Base-by-base conservation (phyloP, 53 echinoderm and acorn worm genomes). In the Arbacia lixula region DNA sequence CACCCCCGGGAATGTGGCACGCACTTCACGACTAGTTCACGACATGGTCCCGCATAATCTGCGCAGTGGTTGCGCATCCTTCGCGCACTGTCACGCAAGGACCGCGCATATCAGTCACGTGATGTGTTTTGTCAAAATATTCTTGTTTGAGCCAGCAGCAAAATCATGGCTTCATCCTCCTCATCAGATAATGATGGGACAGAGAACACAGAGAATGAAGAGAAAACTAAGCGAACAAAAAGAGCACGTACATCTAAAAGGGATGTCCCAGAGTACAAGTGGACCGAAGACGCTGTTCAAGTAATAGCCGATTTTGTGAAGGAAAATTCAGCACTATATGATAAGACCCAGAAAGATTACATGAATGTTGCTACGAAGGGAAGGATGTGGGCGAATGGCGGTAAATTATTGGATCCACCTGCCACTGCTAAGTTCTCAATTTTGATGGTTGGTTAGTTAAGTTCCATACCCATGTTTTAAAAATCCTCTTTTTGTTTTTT, bases 1-100 rank as follows among this genome's bases (percentile, higher is more conserved):
- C 64, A 64, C 64, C 49, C 49, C 64, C 64, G 64, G 64, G 64
- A 64, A 64, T 64, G 64, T 64, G 64, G 64, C 64, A 64, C 64
- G 64, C 64, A 64, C 64, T 64, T 64, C 31, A 64, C 64, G 64
- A 64, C 64, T 64, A 64, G 64, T 64, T 64, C 64, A 64, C 64
- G 33, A 64, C 64, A 33, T 64, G 64, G 34, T 64, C 64, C 64
- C 64, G 64, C 34, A 64, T 64, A 64, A 64, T 64, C 19, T 64
- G 64, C 64, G 64, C 64, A 64, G 64, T 64, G 64, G 64, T 64
- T 64, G 64, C 36, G 64, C 64, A 64, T 64, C 64, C 64, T 64
- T 64, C 34, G 64, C 64, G 64, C 64, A 64, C 34, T 64, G 21
- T 33, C 64, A 33, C 33, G 36, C 64, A 64, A 58, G 60, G 60